Evolutionary conservation across 2,113 vertebrate genomes (phyloP), one percentile per base, ranked within the genome.

Genomic region (Candoia aspera): DNA sequence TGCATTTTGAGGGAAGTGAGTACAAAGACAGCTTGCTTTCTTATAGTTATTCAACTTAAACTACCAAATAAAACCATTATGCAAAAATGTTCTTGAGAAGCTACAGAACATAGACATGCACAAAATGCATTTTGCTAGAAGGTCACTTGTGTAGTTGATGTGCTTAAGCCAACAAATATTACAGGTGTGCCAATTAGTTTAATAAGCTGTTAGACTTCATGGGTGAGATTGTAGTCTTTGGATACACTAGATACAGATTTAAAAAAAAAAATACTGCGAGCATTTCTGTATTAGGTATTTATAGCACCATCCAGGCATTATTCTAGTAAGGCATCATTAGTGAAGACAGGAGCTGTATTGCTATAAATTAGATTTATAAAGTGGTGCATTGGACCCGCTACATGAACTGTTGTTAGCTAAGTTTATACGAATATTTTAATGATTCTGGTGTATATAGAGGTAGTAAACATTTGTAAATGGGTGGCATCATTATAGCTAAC

Each of bases 11-110:
- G 91, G 42, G 87, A 95, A 96, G 95, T 23, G 19, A 97, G 93
- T 91, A 91, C 91, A 96, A 93, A 93, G 94, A 62, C 96, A 96
- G 95, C 95, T 96, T 95, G 93, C 92, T 96, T 91, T 91, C 94
- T 89, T 92, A 95, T 95, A 13, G 90, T 89, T 95, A 93, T 96
- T 95, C 92, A 95, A 95, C 92, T 95, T 94, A 93, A 93, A 93
- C 93, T 94, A 94, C 88, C 87, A 92, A 94, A 58, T 88, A 95
- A 95, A 87, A 93, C 90, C 33, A 0, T 93, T 93, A 95, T 79
- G 5, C 94, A 95, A 95, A 95, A 92, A 90, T 57, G 86, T 64
- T 37, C 93, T 64, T 58, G 91, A 93, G 92, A 53, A 92, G 49
- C 54, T 93, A 94, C 73, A 88, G 37, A 92, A 79, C 17, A 42